Conservation (phyloP, 2,888 invertebrate genomes). For the Zaprionus obscuricornis region DNA sequence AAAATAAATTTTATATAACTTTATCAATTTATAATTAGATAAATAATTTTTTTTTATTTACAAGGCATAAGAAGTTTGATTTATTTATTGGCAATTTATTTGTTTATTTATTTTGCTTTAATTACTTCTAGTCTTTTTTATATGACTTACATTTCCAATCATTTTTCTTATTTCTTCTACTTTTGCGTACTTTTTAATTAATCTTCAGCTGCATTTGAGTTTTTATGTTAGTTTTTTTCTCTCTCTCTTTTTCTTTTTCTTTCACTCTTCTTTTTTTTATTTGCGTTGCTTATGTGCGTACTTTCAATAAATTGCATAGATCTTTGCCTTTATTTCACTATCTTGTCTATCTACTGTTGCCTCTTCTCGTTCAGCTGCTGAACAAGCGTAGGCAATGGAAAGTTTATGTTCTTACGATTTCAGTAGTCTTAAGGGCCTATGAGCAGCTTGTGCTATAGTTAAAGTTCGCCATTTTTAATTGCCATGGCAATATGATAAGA, state of each 20-base stretch:
- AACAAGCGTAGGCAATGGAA: no score
- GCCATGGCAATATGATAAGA: conserved; percentile 63
- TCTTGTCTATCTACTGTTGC: no score
- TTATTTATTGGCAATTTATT: no score
- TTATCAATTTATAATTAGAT: no score
- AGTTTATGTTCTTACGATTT: conserved; percentile 37
- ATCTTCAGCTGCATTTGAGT: background rate
- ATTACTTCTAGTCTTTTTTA: no score
- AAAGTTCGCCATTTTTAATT: conserved; percentile 69
- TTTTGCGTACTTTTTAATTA: background rate
- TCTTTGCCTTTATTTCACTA: background rate
- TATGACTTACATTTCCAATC: no score
- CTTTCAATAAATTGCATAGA: conserved; percentile 14
- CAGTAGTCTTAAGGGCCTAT: conserved; percentile 58
- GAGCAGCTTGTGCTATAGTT: conserved; percentile 64
- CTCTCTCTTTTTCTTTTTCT: background rate
- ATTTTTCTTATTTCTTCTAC: background rate
- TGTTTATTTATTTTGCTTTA: no score
- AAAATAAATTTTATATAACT: no score
- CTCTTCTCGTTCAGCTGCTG: no score
- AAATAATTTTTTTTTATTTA: no score
- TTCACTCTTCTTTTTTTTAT: conserved; percentile 1
- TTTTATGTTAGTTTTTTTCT: background rate
- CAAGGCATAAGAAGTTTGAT: no score
- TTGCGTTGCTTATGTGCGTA: background rate